Conservation (phyloP, 2,888 invertebrate species). For the Diaperis boleti region DNA sequence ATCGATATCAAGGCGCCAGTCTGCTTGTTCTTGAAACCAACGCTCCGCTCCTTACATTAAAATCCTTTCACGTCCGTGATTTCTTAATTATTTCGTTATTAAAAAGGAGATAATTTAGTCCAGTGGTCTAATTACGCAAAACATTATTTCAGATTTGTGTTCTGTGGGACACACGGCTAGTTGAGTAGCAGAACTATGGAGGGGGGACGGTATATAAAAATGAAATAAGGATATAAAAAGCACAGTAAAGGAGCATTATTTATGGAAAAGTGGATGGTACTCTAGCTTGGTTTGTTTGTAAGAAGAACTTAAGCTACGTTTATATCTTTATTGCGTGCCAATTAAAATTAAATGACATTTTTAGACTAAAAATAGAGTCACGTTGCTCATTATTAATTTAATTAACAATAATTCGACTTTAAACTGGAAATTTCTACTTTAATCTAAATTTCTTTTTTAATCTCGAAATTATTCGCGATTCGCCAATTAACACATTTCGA, state of each 20-base stretch:
- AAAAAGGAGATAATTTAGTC: background rate
- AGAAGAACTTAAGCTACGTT: background rate
- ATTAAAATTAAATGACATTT: background rate
- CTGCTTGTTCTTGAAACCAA: slow-evolving; percentile 18
- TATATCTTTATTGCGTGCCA: background rate
- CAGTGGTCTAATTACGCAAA: background rate
- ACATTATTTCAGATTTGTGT: background rate
- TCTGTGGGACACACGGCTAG: no score
- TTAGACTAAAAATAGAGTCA: background rate
- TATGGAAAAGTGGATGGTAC: background rate
- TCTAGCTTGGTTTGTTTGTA: background rate
- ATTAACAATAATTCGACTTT: no score
- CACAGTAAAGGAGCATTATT: background rate
- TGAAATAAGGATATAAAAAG: background rate
- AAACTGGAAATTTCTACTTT: no score
- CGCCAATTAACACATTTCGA: no score
- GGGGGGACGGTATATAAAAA: no score
- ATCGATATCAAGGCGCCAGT: slow-evolving; percentile 41
- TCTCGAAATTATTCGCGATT: no score
- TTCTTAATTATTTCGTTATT: slow-evolving; percentile 4
- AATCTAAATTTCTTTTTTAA: no score
- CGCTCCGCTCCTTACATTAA: slow-evolving; percentile 13
- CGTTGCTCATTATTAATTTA: no score
- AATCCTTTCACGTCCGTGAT: slow-evolving; percentile 13
- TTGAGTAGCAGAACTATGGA: no score